These are phyloP conservation scores for Nymphalis urticae DNA, from an alignment of 2,888 invertebrate genomes.

Conservation along the genomic window DNA sequence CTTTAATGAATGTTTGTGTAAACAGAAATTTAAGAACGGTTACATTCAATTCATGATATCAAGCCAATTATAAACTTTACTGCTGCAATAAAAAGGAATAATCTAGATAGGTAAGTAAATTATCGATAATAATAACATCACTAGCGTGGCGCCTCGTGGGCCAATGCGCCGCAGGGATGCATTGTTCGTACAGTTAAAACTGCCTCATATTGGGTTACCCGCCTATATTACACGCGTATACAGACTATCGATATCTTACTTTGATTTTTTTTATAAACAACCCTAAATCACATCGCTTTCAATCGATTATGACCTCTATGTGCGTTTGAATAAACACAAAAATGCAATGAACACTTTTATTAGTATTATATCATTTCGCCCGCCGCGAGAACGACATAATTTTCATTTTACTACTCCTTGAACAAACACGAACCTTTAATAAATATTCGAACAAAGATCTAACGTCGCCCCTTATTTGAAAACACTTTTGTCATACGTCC, in stretches of 20 bases:
- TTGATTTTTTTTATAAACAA: conserved; percentile 43
- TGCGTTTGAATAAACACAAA: conserved; percentile 27
- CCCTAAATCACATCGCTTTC: conserved; percentile 43
- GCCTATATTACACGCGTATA: conserved; percentile 69
- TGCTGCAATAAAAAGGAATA: not conserved
- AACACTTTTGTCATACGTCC: conserved; percentile 62
- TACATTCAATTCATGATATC: too few relatives aligned
- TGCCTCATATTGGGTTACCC: conserved; percentile 80
- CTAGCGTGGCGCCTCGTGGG: conserved; percentile 71
- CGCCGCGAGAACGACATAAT: conserved; percentile 62
- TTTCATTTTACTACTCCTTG: conserved; percentile 75
- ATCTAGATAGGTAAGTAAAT: not conserved
- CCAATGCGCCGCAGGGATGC: conserved; percentile 68
- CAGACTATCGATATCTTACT: conserved; percentile 66
- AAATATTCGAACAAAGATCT: conserved; percentile 72
- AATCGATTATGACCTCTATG: conserved; percentile 42
- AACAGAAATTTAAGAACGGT: too few relatives aligned
- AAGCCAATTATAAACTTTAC: too few relatives aligned
- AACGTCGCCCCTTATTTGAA: conserved; percentile 75
- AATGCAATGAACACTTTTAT: conserved; percentile 35
- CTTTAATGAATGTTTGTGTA: too few relatives aligned
- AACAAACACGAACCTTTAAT: conserved; percentile 67
- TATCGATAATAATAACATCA: conserved; percentile 47
- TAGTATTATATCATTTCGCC: conserved; percentile 42
- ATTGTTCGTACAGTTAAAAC: conserved; percentile 72